These are phyloP conservation scores for Thysanoteuthis rhombus DNA, from an alignment of 2,888 invertebrate genomes.

Conservation along the genomic window DNA sequence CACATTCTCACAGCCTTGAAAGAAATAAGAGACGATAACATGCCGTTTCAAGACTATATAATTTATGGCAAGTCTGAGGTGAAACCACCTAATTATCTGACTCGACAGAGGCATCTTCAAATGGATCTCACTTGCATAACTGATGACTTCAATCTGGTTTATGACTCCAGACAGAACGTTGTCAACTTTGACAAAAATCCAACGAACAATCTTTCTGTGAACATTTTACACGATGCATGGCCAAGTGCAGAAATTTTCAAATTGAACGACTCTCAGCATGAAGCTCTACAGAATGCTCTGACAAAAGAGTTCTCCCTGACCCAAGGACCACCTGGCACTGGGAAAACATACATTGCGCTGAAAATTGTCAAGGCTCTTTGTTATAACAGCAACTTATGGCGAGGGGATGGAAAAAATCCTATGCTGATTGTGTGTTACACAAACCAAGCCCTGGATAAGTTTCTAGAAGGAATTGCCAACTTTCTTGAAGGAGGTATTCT, in stretches of 20 bases:
- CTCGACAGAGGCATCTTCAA: conserved; percentile 24
- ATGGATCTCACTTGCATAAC: conserved; percentile 49
- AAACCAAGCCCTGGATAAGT: conserved; percentile 68
- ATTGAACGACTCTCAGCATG: conserved; percentile 58
- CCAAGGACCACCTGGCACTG: conserved; percentile 84
- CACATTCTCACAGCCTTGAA: conserved; percentile 80
- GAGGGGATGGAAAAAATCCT: conserved; percentile 48
- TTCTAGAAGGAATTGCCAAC: conserved; percentile 62
- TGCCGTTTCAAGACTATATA: conserved; percentile 50
- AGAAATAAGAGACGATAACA: conserved; percentile 66
- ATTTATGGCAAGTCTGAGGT: conserved; percentile 44
- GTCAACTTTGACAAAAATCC: conserved; percentile 34
- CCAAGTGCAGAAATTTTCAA: conserved; percentile 50
- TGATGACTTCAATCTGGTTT: conserved; percentile 41
- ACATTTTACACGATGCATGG: conserved; percentile 45
- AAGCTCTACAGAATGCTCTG: conserved; percentile 58
- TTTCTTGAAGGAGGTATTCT: conserved; percentile 55
- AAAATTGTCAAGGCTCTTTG: conserved; percentile 77
- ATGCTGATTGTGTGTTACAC: conserved; percentile 66
- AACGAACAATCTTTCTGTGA: not conserved
- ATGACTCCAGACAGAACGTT: conserved; percentile 30
- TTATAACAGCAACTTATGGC: conserved; percentile 71
- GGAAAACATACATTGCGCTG: conserved; percentile 83
- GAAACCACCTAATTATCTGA: conserved; percentile 47
- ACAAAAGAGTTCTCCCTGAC: conserved; percentile 63